phyloP scores from a whole-genome alignment of 2,888 invertebrate species.

The Macrosiphum euphorbiae region DNA sequence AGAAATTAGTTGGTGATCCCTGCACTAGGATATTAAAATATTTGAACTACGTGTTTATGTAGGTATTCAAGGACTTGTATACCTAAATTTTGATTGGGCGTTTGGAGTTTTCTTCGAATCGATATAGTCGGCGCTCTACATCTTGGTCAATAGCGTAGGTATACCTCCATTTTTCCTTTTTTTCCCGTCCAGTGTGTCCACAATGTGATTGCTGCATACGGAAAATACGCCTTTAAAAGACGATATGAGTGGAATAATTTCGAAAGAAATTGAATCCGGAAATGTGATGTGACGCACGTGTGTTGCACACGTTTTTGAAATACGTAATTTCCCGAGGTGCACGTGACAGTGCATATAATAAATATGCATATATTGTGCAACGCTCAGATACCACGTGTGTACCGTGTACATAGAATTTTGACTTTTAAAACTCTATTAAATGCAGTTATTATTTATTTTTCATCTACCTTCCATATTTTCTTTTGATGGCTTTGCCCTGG shows the following conservation, averaged over 20 bases:
- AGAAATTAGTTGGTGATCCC: too few species aligned
- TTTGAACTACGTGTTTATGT: background rate
- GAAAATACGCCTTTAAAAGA: background rate
- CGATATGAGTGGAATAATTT: background rate
- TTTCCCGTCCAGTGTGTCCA: background rate
- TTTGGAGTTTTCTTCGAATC: background rate
- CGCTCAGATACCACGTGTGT: background rate
- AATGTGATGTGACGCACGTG: background rate
- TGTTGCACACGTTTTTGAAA: background rate
- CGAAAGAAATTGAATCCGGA: background rate
- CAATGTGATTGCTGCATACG: background rate
- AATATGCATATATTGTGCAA: background rate
- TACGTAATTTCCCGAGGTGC: background rate
- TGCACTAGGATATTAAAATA: background rate
- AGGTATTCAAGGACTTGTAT: background rate
- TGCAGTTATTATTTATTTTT: background rate
- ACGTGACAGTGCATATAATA: background rate
- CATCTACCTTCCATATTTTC: background rate
- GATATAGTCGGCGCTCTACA: background rate
- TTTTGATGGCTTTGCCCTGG: background rate
- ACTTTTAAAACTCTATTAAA: background rate
- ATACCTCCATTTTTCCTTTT: background rate
- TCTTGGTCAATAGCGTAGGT: background rate
- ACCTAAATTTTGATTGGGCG: background rate
- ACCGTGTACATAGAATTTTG: background rate